Base-by-base conservation (phyloP, 2,113 vertebrate species). In the Prionailurus viverrinus region DNA sequence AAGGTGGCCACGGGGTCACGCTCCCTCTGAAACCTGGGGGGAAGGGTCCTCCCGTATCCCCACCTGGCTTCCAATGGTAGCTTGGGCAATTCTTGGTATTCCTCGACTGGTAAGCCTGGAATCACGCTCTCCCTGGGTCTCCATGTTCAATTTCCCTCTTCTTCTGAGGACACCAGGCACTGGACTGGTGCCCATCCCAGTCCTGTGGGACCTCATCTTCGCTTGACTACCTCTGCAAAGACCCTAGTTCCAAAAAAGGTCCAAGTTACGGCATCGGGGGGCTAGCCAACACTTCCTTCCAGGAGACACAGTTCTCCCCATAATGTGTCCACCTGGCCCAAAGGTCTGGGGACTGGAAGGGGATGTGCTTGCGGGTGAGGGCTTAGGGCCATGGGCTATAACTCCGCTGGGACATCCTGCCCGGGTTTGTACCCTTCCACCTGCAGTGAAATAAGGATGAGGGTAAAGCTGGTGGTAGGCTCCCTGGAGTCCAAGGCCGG, bases 21-120 rank as follows among this genome's bases (percentile, higher is more conserved):
- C 5, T 65, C 16, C 63, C 19, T 21, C 14, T 0, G 3, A 85
- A 10, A 25, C 18, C 53, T 15, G 18, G 0, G 21, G 31, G 19
- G 71, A 16, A 1, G 12, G 33, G 6, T 1, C 8, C 13, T 5
- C 21, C 79, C 53, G 18, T 4, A 33, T n/a, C 29, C 33, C 84
- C 19, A 1, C 66, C 48, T 10, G 13, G 76, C 74, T 33, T 45
- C 87, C 2, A 1, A 18, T 0, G 23, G 25, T 7, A 5, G 7
- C 7, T 19, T 23, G 58, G 36, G 66, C 1, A 3, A 2, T 10
- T 18, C 27, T 5, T 10, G 18, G 10, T 0, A 0, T 0, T 6
- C 55, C 39, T n/a, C 7, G 27, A 6, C 27, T 5, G 11, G 14
- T 69, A 48, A 31, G 74, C 41, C 16, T 15, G 29, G 41, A 27